Base-by-base conservation (phyloP, 2,888 invertebrate species). In the Drosophila mimica region DNA sequence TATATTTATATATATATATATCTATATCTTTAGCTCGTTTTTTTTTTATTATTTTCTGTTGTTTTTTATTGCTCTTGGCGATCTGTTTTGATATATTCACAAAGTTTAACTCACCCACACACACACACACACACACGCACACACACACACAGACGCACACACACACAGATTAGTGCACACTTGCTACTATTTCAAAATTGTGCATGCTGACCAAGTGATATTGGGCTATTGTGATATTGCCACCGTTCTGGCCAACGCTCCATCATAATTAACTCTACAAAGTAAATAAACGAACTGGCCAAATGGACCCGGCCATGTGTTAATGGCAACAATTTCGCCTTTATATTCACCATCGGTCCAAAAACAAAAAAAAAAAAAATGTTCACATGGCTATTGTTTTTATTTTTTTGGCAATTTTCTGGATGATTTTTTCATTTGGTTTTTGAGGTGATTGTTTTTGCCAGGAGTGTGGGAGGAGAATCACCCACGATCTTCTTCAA, bases 181-280 rank as follows among this genome's bases (percentile, higher is more conserved):
- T 46, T 36, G 54, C 20, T 15, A 20, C 13, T 28, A 54, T 54
- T 25, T 4, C 0, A n/a, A 54, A 54, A 54, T 54, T 36, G 54
- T 54, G 48, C 28, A 59, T 66, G 40, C 31, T 52, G 33, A 43
- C 51, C 66, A 43, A 52, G 5, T 65, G 30, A 66, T 25, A 25
- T 25, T 25, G 25, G 25, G 25, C 25, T 25, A 25, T 67, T 66
- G 30, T 34, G 48, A 20, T 48, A 67, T 67, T 67, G 67, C 53
- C 65, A 66, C 78, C 59, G 59, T 48, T 48, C 56, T 62, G 79
- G 68, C 82, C 88, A 87, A 70, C 54, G 88, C 76, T 88, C 71
- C 75, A 84, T 86, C 79, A 88, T 88, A 89, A 86, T 86, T 82
- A 89, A 89, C 90, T 85, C 79, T 81, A 88, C 88, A 88, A 88